Evolutionary conservation across 2,888 invertebrate genomes (phyloP).

Genomic region (Polyommatus iphigenia): DNA sequence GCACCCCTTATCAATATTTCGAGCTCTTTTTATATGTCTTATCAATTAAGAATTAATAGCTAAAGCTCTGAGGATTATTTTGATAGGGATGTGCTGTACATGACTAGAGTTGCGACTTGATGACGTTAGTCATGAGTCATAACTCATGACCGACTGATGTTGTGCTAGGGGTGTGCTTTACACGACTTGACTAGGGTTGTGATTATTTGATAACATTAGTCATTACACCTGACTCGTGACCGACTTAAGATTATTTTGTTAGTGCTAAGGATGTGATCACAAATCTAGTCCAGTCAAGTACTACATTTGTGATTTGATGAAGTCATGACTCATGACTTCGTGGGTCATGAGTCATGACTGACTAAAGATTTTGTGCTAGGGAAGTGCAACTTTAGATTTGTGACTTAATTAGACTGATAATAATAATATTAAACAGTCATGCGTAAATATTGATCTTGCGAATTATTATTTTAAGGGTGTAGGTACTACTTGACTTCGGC

Average conservation of each 20-base stretch:
- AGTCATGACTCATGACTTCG: background rate
- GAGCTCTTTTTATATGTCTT: constrained; percentile 65
- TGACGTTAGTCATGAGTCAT: background rate
- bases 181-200: background rate
- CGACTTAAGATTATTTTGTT: background rate
- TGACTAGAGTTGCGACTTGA: background rate
- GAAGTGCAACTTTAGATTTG: no score
- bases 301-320: background rate
- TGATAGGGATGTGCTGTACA: constrained; percentile 23
- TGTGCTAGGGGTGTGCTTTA: background rate
- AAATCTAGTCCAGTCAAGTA: background rate
- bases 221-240: background rate
- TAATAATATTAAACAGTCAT: no score
- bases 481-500: no score
- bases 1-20: constrained; percentile 78
- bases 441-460: no score
- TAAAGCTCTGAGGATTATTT: constrained; percentile 3
- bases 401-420: no score
- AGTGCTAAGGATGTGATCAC: background rate
- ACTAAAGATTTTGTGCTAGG: background rate
- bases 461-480: no score
- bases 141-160: background rate
- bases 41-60: constrained; percentile 46
- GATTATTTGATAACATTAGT: background rate
- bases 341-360: background rate